phyloP scores from a whole-genome alignment of 2,888 invertebrate genomes.

The Smittia aterrima region DNA sequence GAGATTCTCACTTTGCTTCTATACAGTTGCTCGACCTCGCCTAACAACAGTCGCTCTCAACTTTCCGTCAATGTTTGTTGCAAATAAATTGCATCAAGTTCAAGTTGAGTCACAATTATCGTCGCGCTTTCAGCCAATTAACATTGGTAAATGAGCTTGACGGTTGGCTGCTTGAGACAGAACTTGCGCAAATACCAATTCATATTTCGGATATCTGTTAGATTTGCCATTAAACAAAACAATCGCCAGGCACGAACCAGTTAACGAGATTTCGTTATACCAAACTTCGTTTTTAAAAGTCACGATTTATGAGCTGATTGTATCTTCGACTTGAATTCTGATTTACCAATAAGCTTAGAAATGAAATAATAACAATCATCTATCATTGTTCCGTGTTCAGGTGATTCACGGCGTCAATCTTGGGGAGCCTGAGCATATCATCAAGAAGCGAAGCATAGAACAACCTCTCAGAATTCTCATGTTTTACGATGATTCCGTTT shows the following conservation, averaged over 20 bases:
- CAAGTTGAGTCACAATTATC: constrained; percentile 5
- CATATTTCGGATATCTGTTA: constrained; percentile 5
- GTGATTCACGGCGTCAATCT: constrained; percentile 79
- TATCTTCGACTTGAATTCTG: constrained; percentile 16
- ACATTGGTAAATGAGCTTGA: not conserved
- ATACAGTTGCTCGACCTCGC: not conserved
- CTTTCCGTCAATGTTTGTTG: not conserved
- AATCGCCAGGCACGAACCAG: not conserved
- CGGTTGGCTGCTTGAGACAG: no score
- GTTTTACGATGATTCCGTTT: constrained; percentile 84
- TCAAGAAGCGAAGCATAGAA: constrained; percentile 75
- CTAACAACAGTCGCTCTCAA: not conserved
- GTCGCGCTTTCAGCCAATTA: not conserved
- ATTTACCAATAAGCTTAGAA: not conserved
- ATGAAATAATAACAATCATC: not conserved
- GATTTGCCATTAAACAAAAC: constrained; percentile 23
- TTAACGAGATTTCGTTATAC: constrained; percentile 21
- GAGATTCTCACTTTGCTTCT: not conserved
- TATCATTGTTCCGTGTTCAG: constrained; percentile 56
- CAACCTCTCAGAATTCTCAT: constrained; percentile 81
- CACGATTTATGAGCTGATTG: constrained; percentile 34
- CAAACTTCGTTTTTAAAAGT: constrained; percentile 24
- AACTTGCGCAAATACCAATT: constrained; percentile 16
- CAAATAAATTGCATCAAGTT: constrained; percentile 1
- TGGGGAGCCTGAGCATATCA: constrained; percentile 68